Evolutionary conservation across 1,140 invertebrate genomes (phyloP).

Genomic region (Leucophenga varia): DNA sequence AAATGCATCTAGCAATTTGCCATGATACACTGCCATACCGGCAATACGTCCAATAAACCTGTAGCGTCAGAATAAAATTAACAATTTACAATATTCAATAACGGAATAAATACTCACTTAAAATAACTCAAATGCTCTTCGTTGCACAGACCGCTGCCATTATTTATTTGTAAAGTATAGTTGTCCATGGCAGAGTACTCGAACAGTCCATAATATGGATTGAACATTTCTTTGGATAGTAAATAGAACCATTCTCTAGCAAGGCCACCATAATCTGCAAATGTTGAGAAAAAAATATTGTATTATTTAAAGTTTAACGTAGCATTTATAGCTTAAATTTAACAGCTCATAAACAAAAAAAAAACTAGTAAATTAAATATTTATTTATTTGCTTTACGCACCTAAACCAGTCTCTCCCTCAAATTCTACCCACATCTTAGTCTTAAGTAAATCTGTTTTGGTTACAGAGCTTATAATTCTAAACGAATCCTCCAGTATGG

Average conservation of each 20-base stretch:
- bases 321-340: too few relatives aligned
- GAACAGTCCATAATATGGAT: slow-evolving; percentile 98
- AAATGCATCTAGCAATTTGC: slow-evolving; percentile 90
- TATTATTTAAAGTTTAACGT: too few relatives aligned
- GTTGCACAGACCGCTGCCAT: slow-evolving; percentile 93
- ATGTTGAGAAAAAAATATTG: too few relatives aligned
- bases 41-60: slow-evolving; percentile 93
- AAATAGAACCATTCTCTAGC: slow-evolving; percentile 98
- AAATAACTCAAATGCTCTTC: slow-evolving; percentile 98
- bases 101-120: slow-evolving; percentile 64
- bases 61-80: neutral
- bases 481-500: slow-evolving; percentile 95
- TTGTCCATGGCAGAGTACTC: slow-evolving; percentile 99
- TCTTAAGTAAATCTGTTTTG: slow-evolving; percentile 86
- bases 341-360: too few relatives aligned
- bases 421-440: slow-evolving; percentile 98
- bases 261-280: slow-evolving; percentile 97
- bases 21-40: slow-evolving; percentile 99
- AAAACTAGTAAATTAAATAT: neutral
- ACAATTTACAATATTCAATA: too few relatives aligned
- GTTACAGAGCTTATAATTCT: slow-evolving; percentile 84
- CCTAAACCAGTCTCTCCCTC: slow-evolving; percentile 87
- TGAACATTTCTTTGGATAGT: slow-evolving; percentile 99
- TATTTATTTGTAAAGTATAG: slow-evolving; percentile 99
- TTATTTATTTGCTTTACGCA: slow-evolving; percentile 17